These are phyloP conservation scores for Temnopleurus reevesii DNA, from an alignment of 53 echinoderm and acorn worm genomes.

Conservation along the genomic window DNA sequence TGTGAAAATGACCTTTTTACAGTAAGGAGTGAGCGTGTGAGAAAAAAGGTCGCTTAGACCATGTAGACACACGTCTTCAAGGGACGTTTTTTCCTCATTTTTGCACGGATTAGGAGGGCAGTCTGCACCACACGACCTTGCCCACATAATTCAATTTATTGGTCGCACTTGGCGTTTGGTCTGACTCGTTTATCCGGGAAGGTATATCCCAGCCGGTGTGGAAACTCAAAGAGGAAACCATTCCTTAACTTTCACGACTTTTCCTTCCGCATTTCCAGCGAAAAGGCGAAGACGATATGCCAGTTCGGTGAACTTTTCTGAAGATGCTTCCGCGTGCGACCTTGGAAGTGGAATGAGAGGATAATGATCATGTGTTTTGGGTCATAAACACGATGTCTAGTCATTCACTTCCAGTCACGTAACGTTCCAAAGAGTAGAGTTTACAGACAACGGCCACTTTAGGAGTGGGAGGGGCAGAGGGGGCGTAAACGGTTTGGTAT, in stretches of 20 bases:
- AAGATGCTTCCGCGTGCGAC: not conserved
- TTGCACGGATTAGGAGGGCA: not conserved
- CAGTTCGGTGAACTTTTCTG: conserved; percentile 27
- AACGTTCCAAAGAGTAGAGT: not conserved
- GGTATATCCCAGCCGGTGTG: not conserved
- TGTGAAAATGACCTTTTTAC: too few relatives aligned
- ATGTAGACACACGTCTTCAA: too few relatives aligned
- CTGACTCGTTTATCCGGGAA: too few relatives aligned
- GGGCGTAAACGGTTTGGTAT: too few relatives aligned
- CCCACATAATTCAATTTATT: not conserved
- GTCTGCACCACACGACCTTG: not conserved
- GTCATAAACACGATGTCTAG: conserved; percentile 15
- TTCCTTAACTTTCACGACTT: conserved; percentile 15
- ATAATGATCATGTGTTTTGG: not conserved
- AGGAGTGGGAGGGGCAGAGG: too few relatives aligned
- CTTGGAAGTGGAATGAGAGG: not conserved
- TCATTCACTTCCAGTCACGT: conserved; percentile 35
- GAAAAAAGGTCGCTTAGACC: too few relatives aligned
- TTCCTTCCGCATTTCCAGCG: conserved; percentile 27
- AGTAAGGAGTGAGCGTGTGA: too few relatives aligned
- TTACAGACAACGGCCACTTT: not conserved
- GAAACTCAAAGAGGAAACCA: not conserved
- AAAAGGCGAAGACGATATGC: not conserved
- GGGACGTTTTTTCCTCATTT: too few relatives aligned
- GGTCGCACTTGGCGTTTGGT: not conserved